A percentile compares a stretch with the other conserved stretches of the same genome.
Evolutionary conservation across 2,888 invertebrate genomes (phyloP).

Genomic region (Scelioninae gen. 1): DNA sequence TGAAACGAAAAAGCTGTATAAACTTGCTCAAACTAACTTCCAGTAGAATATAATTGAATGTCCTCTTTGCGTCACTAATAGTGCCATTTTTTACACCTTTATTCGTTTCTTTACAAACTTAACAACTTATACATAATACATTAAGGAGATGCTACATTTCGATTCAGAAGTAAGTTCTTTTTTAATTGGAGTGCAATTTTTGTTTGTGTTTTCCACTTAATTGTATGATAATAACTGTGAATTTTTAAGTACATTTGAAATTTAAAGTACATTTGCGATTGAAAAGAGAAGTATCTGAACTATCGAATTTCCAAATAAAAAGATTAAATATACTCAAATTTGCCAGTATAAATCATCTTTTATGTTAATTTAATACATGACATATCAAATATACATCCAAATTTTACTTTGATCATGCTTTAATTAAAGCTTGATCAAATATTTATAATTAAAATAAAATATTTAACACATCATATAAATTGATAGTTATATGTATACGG

Average conservation of each 20-base stretch:
- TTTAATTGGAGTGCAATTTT: not conserved
- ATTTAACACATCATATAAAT: not conserved
- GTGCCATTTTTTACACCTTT: slow-evolving; percentile 24
- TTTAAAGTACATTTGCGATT: too few species aligned
- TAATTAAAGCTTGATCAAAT: not conserved
- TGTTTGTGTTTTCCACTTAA: too few species aligned
- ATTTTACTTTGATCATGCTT: not conserved
- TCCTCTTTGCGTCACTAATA: slow-evolving; percentile 29
- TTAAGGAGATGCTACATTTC: not conserved
- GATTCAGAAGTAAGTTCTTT: not conserved
- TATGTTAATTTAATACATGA: not conserved
- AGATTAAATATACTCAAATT: too few species aligned
- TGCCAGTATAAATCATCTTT: not conserved
- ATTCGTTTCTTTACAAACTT: not conserved
- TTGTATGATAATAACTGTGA: too few species aligned
- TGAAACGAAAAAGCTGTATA: slow-evolving; percentile 41
- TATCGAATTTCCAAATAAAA: too few species aligned
- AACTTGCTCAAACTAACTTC: slow-evolving; percentile 51
- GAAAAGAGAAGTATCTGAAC: too few species aligned
- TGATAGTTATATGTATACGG: not conserved
- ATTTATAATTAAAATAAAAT: not conserved
- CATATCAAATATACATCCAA: not conserved
- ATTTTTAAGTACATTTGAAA: too few species aligned
- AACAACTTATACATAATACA: not conserved
- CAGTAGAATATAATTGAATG: slow-evolving; percentile 41